These are phyloP conservation scores for Pelecanus crispus DNA, from an alignment of 2,113 vertebrate genomes.

Conservation along the genomic window DNA sequence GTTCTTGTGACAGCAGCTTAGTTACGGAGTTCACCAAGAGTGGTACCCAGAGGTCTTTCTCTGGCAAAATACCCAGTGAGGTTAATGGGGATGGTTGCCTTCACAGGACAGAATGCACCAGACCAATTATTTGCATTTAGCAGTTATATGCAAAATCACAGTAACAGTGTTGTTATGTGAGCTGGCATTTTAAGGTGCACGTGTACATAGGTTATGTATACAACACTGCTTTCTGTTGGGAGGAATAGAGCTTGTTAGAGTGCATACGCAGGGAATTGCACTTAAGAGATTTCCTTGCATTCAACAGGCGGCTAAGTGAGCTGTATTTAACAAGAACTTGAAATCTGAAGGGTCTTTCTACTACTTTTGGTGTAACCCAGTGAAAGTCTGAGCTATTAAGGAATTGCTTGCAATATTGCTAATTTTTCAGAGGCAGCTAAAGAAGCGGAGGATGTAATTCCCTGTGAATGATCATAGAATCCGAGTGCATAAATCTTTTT, in stretches of 20 bases:
- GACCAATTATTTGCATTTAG: neutral
- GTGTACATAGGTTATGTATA: rapidly evolving
- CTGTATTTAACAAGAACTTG: neutral
- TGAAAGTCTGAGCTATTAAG: neutral
- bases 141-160: rapidly evolving
- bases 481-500: neutral
- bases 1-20: neutral
- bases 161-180: rapidly evolving
- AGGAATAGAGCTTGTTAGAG: neutral
- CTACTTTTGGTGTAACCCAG: neutral
- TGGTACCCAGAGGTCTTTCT: neutral
- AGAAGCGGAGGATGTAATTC: neutral
- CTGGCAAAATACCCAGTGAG: neutral
- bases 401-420: neutral
- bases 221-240: rapidly evolving
- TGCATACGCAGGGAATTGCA: neutral
- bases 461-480: neutral
- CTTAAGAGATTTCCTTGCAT: neutral
- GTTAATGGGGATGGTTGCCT: neutral
- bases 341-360: neutral
- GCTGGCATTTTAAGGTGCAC: neutral
- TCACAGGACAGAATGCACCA: neutral
- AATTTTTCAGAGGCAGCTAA: neutral
- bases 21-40: neutral
- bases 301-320: neutral